Conservation (phyloP, 2,888 invertebrate species). For the Sipha maydis region DNA sequence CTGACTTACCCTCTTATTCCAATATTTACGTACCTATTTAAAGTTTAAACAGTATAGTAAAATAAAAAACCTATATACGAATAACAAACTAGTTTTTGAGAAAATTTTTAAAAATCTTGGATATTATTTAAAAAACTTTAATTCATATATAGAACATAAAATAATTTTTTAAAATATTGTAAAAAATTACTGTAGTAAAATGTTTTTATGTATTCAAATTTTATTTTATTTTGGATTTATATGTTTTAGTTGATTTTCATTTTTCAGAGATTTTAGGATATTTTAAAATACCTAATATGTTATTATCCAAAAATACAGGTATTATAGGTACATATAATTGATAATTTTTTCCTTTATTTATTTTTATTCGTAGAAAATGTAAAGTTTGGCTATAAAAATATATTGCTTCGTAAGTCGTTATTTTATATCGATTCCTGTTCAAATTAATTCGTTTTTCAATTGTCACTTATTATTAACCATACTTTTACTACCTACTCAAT, state of each 20-base stretch:
- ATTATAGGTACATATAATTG: neutral
- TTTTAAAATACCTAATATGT: neutral
- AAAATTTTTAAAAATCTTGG: neutral
- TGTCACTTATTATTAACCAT: neutral
- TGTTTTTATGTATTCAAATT: neutral
- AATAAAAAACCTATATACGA: too few relatives aligned
- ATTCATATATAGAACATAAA: neutral
- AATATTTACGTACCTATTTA: too few relatives aligned
- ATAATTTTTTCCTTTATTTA: neutral
- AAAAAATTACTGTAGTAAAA: neutral
- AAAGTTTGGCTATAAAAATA: neutral
- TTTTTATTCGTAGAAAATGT: neutral
- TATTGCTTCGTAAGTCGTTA: neutral
- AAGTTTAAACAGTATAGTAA: too few relatives aligned
- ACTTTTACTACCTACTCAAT: constrained; percentile 5
- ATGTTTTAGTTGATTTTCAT: too few relatives aligned
- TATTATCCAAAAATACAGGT: neutral
- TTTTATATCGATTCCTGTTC: constrained; percentile 18
- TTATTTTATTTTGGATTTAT: too few relatives aligned
- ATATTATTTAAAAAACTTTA: neutral
- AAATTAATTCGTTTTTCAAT: constrained; percentile 1
- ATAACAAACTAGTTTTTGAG: too few relatives aligned
- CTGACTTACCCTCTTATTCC: too few relatives aligned
- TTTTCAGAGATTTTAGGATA: neutral
- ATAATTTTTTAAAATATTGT: too few relatives aligned